phyloP scores from a whole-genome alignment of 2,797 vertebrate genomes.

The Siniperca scherzeri region DNA sequence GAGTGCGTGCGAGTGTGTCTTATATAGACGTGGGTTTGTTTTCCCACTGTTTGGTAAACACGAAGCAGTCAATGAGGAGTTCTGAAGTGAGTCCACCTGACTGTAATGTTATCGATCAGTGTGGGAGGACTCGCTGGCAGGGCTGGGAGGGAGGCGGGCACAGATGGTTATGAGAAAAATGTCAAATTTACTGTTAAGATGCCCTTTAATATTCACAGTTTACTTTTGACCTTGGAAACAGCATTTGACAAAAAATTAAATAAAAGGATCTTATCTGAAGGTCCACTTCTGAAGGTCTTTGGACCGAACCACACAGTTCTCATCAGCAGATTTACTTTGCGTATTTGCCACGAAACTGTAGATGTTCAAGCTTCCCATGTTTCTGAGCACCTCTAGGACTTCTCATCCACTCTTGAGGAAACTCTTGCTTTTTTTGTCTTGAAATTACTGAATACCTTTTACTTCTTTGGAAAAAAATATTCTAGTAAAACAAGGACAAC shows the following conservation, averaged over 20 bases:
- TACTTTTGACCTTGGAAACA: not conserved
- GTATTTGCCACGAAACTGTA: not conserved
- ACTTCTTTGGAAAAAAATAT: not conserved
- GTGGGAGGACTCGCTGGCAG: constrained; percentile 15
- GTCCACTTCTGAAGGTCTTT: not conserved
- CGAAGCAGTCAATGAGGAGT: constrained; percentile 54
- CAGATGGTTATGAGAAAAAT: not conserved
- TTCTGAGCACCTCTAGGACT: not conserved
- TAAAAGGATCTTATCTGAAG: not conserved
- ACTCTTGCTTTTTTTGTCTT: too few relatives aligned
- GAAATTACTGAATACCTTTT: not conserved
- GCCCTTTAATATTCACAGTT: not conserved
- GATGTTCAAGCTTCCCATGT: not conserved
- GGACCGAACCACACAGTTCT: not conserved
- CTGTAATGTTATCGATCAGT: constrained; percentile 50
- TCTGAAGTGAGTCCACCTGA: constrained; percentile 33
- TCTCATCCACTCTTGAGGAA: too few relatives aligned
- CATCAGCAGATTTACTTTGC: not conserved
- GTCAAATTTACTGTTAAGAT: not conserved
- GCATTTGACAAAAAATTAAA: not conserved
- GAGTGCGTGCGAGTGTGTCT: constrained; percentile 8
- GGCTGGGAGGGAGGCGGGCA: not conserved
- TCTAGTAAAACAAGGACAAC: not conserved
- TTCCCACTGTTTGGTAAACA: constrained; percentile 43
- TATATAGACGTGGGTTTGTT: not conserved